These are phyloP conservation scores for Lepeophtheirus salmonis DNA, from an alignment of 1,140 invertebrate genomes.

Conservation along the genomic window DNA sequence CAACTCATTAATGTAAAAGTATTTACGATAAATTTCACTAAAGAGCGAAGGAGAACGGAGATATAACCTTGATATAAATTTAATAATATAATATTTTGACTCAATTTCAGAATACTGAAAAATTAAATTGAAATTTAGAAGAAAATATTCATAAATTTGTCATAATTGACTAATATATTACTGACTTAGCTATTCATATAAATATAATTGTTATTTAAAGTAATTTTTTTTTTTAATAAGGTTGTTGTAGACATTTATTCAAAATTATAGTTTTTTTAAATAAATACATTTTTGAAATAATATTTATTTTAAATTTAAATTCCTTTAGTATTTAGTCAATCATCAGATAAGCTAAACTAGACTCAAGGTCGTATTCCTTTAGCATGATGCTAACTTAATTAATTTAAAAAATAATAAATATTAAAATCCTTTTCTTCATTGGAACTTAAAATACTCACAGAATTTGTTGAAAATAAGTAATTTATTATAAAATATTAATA, in stretches of 20 bases:
- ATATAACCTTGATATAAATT: not conserved
- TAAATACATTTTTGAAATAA: not conserved
- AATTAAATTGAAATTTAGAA: too few species aligned
- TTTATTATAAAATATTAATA: too few species aligned
- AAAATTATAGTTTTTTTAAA: not conserved
- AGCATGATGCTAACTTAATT: constrained; percentile 11
- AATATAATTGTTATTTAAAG: too few species aligned
- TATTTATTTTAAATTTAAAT: not conserved
- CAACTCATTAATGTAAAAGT: constrained; percentile 53
- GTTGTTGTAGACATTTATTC: too few species aligned
- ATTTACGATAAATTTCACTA: constrained; percentile 40
- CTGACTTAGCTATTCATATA: too few species aligned
- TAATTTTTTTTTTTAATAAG: too few species aligned
- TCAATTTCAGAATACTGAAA: not conserved
- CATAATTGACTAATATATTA: too few species aligned
- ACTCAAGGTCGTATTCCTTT: not conserved
- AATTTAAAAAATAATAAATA: not conserved
- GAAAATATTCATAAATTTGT: too few species aligned
- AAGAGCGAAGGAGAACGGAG: constrained; percentile 24
- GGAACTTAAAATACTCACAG: not conserved
- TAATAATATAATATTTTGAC: constrained; percentile 2
- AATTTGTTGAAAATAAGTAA: too few species aligned
- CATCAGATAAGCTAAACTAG: constrained; percentile 1
- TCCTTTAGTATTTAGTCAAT: not conserved
- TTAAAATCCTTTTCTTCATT: not conserved